phyloP scores from a whole-genome alignment of 2,113 vertebrate species.

The Petrocephalus microphthalmus region DNA sequence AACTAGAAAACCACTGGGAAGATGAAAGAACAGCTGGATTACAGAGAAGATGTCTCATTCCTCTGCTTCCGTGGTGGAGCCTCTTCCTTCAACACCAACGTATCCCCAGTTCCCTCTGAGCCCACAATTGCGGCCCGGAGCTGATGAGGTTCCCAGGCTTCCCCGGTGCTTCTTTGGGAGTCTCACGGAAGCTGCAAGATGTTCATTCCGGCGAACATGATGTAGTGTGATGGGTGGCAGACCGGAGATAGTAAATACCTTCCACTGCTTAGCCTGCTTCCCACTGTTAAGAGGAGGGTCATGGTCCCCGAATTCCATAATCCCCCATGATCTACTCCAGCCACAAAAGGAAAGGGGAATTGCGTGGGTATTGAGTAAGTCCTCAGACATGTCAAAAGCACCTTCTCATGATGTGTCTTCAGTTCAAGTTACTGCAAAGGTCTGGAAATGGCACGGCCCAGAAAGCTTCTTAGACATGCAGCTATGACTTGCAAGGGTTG shows the following conservation, averaged over 20 bases:
- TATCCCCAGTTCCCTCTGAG: constrained; percentile 37
- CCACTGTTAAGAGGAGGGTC: constrained; percentile 33
- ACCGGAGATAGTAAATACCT: constrained; percentile 36
- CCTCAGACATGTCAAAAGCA: background rate
- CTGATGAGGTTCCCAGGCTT: constrained; percentile 55
- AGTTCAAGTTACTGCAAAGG: background rate
- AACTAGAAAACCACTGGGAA: background rate
- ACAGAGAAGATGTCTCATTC: background rate
- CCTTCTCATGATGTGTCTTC: background rate
- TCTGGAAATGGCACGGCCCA: background rate
- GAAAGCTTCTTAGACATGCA: background rate
- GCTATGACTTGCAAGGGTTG: background rate
- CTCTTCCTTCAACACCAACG: background rate
- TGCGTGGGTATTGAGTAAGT: background rate
- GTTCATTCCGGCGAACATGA: constrained; percentile 37
- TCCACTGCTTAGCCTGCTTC: constrained; percentile 42
- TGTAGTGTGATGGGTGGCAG: constrained; percentile 50
- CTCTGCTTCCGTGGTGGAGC: background rate
- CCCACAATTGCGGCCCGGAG: constrained; percentile 44
- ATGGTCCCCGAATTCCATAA: background rate
- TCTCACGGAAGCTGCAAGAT: constrained; percentile 33
- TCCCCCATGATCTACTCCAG: background rate
- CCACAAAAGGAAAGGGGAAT: background rate
- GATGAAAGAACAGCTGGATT: background rate
- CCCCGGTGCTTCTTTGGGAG: constrained; percentile 43